Base-by-base conservation (phyloP, 35 echinoderm and acorn worm genomes). In the Hemicentrotus pulcherrimus region DNA sequence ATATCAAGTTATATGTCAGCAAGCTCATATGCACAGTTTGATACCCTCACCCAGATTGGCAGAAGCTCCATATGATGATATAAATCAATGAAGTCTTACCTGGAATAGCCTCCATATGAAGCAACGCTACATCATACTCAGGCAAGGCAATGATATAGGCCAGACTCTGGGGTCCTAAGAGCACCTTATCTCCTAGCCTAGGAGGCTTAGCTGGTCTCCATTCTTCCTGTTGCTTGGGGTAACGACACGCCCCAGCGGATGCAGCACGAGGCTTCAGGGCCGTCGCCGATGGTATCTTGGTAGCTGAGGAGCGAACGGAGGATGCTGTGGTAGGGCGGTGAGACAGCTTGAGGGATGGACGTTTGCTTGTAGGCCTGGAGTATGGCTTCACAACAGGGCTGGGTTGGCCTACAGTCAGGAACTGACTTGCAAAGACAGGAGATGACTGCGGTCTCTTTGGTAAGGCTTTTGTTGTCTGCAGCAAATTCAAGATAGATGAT, bases 91-190 rank as follows among this genome's bases (percentile, higher is more conserved):
- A 45, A 47, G 10, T 48, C 92, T 48, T 96, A 99, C 98, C 97
- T 97, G 96, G 97, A 59, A 97, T 96, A 12, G 88, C 94, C 48
- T 99, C 97, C 97, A 97, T 97, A 78, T 99, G 98, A 60, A 99
- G 96, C 45, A 99, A 87, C 6, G 96, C 98, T 14, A 99, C 95
- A 94, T 97, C 97, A 88, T 86, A 90, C 85, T 99, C 98, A 46
- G 98, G 98, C 52, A 99, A 45, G 0, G 98, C 98, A 31, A 98
- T 96, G 91, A 99, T 99, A 52, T 96, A 97, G 13, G 95, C 96
- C 30, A 99, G 46, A 95, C 97, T 99, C 88, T 99, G 98, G 41
- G 95, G 94, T 5, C 97, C 98, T n/a, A 98, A 86, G 58, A 99
- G 92, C 9, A 99, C 95, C 86, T 97, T 96, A 33, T 99, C 98